A percentile compares a stretch with the other conserved stretches of the same genome.
Evolutionary conservation across 1,140 invertebrate species (phyloP).

Genomic region (Contarinia nasturtii): DNA sequence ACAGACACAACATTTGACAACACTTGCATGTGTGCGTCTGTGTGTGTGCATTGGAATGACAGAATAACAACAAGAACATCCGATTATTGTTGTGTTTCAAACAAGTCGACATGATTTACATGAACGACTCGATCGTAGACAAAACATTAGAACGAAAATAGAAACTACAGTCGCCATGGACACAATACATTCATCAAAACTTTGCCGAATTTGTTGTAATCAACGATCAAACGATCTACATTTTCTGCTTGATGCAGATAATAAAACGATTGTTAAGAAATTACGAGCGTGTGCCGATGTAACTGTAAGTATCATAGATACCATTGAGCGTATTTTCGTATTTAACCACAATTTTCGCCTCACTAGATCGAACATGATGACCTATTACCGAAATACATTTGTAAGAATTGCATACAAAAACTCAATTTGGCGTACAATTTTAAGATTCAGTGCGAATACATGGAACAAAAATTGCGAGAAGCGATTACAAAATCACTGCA

Average conservation of each 20-base stretch:
- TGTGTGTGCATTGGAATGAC: too few species aligned
- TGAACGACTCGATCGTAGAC: too few species aligned
- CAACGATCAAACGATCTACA: too few species aligned
- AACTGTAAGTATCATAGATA: neutral
- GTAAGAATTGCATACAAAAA: slow-evolving; percentile 5
- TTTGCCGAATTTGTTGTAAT: too few species aligned
- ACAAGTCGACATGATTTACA: too few species aligned
- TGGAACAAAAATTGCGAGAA: slow-evolving; percentile 7
- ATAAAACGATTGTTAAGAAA: slow-evolving; percentile 3
- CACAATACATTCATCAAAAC: too few species aligned
- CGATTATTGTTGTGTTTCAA: too few species aligned
- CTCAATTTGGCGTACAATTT: slow-evolving; percentile 6
- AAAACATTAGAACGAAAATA: too few species aligned
- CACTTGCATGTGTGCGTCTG: too few species aligned
- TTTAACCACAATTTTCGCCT: slow-evolving; percentile 2
- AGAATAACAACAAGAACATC: too few species aligned
- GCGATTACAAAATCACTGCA: neutral
- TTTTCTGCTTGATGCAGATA: neutral
- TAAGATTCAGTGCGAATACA: slow-evolving; percentile 7
- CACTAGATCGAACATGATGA: slow-evolving; percentile 5
- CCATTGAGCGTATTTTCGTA: slow-evolving; percentile 1
- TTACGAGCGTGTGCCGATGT: neutral
- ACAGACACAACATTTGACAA: too few species aligned
- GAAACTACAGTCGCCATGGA: too few species aligned
- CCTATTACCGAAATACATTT: slow-evolving; percentile 6